Percentiles rank a stretch among this genome's conserved stretches.
Conservation (phyloP, 2,888 invertebrate species). For the Aspidiotus rigidus region DNA sequence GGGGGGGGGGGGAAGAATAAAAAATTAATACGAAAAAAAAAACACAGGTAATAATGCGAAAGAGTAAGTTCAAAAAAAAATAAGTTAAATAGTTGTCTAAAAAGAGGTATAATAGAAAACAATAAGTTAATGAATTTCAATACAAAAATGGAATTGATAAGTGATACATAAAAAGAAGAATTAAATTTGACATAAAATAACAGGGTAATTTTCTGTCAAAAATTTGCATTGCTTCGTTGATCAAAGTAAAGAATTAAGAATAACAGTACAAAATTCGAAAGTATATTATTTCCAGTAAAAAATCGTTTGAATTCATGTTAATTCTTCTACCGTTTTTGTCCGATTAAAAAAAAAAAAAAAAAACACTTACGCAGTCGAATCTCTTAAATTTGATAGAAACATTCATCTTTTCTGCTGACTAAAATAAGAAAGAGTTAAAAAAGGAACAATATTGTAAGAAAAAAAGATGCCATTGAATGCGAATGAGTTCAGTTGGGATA, state of each 20-base stretch:
- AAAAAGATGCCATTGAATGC: no score
- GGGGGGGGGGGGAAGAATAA: background rate
- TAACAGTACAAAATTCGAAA: background rate
- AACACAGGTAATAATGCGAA: conserved; percentile 9
- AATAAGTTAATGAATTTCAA: background rate
- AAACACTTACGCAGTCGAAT: no score
- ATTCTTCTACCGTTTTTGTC: no score
- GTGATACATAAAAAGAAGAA: background rate
- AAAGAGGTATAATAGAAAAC: conserved; percentile 4
- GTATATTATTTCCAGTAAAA: background rate
- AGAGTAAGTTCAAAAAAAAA: conserved; percentile 2
- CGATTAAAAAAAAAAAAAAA: no score
- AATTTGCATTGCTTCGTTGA: background rate
- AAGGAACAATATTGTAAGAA: no score
- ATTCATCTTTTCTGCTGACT: no score
- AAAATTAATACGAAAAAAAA: conserved; percentile 5
- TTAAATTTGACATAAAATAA: background rate
- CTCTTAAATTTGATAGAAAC: no score
- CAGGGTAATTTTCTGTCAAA: background rate
- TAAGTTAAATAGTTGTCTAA: background rate
- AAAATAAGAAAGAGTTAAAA: no score
- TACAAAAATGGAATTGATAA: background rate
- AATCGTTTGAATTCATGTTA: background rate
- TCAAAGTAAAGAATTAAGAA: background rate
- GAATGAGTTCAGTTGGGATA: no score